Percentiles rank a stretch among this genome's conserved stretches.
phyloP scores from a whole-genome alignment of 2,888 invertebrate species.

The Ormyrus nitidulus region DNA sequence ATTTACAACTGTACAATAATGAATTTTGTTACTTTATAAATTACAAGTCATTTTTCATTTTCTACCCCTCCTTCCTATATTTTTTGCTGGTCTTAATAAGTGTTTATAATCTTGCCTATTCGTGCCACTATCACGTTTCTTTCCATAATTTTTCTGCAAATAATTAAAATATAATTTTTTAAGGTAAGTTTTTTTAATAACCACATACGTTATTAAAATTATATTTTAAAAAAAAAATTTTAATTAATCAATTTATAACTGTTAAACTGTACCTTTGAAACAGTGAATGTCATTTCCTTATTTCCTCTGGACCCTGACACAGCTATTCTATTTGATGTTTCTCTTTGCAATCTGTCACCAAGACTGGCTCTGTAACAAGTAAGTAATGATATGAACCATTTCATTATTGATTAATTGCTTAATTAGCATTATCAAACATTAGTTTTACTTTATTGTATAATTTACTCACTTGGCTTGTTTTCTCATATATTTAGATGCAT shows the following conservation, averaged over 20 bases:
- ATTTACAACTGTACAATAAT: constrained; percentile 58
- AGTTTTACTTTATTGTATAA: constrained; percentile 4
- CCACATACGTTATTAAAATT: too few species aligned
- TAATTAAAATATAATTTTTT: constrained; percentile 36
- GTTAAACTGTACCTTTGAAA: constrained; percentile 76
- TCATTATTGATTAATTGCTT: neutral
- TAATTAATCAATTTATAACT: too few species aligned
- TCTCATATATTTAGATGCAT: constrained; percentile 75
- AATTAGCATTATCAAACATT: neutral
- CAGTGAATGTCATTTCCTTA: constrained; percentile 87
- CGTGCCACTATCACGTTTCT: constrained; percentile 59
- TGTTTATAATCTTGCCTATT: constrained; percentile 83
- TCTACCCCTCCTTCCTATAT: constrained; percentile 65
- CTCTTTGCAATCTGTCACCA: constrained; percentile 83
- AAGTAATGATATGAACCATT: constrained; percentile 25
- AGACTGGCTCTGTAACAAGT: constrained; percentile 79
- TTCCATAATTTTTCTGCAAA: constrained; percentile 55
- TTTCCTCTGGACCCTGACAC: constrained; percentile 82
- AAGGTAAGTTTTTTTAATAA: constrained; percentile 1
- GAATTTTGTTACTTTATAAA: constrained; percentile 17
- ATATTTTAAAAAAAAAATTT: neutral
- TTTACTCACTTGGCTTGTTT: constrained; percentile 76
- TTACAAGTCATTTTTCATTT: constrained; percentile 36
- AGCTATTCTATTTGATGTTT: constrained; percentile 77
- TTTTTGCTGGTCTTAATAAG: constrained; percentile 78